A percentile compares a stretch with the other conserved stretches of the same genome.
Conservation (phyloP, 2,113 vertebrate genomes). For the Tychaedon coryphoeus region DNA sequence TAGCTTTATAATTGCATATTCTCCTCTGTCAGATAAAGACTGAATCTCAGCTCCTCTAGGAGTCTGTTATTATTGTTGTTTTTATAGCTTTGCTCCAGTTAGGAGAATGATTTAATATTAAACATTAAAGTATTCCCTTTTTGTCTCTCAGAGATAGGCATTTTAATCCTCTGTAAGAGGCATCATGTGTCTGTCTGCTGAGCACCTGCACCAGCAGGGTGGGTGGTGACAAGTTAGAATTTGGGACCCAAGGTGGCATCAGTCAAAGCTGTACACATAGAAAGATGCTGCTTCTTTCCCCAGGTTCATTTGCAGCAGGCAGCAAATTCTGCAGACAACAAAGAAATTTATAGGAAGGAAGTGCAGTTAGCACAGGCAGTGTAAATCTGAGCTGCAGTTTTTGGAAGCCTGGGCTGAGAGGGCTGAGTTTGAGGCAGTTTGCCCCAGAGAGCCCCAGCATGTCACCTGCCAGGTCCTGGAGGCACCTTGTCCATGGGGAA, state of each 20-base stretch:
- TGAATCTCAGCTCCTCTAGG: slow-evolving; percentile 61
- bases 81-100: slow-evolving; percentile 65
- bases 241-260: not conserved
- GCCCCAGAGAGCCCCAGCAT: not conserved
- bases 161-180: slow-evolving; percentile 33
- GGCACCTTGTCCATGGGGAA: not conserved
- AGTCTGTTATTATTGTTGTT: slow-evolving; percentile 58
- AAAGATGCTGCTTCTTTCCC: not conserved
- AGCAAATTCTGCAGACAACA: not conserved
- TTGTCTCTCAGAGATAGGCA: slow-evolving; percentile 38
- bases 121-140: slow-evolving; percentile 63
- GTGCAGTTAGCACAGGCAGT: not conserved
- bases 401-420: not conserved
- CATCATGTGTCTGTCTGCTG: not conserved
- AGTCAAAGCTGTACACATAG: not conserved
- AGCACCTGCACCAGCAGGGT: not conserved
- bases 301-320: not conserved
- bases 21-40: slow-evolving; percentile 63
- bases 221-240: not conserved
- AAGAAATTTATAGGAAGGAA: not conserved
- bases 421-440: not conserved
- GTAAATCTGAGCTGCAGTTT: not conserved
- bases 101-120: slow-evolving; percentile 65
- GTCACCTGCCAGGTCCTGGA: not conserved
- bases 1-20: slow-evolving; percentile 66